A percentile compares a stretch with the other conserved stretches of the same genome.
Conservation (phyloP, 2,888 invertebrate genomes). For the Dasypogon diadema region DNA sequence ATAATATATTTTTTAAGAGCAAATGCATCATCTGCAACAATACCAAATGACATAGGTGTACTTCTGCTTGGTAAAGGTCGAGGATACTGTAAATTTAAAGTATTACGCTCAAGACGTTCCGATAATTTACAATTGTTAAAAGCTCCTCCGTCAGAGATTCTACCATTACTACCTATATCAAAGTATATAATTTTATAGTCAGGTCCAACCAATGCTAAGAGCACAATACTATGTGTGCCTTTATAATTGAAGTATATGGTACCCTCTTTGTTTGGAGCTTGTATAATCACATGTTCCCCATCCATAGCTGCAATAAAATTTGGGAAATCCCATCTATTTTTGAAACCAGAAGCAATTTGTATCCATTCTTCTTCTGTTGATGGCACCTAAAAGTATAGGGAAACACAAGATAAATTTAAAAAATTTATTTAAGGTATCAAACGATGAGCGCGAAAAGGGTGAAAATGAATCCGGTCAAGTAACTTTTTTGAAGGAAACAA, state of each 20-base stretch:
- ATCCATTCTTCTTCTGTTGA: background rate
- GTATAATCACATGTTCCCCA: constrained; percentile 1
- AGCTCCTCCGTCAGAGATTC: constrained; percentile 34
- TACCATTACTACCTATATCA: background rate
- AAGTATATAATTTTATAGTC: constrained; percentile 39
- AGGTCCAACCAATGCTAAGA: constrained; percentile 39
- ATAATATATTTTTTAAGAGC: constrained; percentile 54
- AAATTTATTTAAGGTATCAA: background rate
- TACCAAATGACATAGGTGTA: constrained; percentile 34
- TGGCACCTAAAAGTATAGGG: background rate
- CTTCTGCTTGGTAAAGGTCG: constrained; percentile 3
- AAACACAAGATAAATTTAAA: background rate
- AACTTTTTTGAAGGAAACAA: background rate
- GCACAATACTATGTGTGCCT: too few species aligned
- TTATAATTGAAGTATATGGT: background rate
- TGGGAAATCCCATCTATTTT: background rate
- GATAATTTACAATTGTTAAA: constrained; percentile 39
- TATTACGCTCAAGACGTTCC: background rate
- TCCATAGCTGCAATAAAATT: background rate
- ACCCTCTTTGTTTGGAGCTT: background rate
- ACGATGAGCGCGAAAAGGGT: background rate
- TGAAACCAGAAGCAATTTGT: background rate
- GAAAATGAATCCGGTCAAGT: background rate
- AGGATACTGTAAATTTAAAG: constrained; percentile 49
- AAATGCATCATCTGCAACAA: constrained; percentile 53